Percentiles rank a stretch among this genome's conserved stretches.
phyloP scores from a whole-genome alignment of 2,797 vertebrate species.

The Sebastes vulpes region DNA sequence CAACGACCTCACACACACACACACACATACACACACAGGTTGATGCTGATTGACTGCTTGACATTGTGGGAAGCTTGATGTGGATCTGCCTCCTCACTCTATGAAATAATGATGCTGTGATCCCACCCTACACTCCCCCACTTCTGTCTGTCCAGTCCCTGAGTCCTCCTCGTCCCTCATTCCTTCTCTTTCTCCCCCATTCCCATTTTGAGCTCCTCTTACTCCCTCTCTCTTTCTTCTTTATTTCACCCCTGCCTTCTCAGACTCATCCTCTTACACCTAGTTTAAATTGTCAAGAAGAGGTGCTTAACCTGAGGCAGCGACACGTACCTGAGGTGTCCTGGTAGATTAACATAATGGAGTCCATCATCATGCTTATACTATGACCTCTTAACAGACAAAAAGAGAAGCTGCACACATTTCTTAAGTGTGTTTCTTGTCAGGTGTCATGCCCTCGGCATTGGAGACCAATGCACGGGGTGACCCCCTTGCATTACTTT shows the following conservation, averaged over 20 bases:
- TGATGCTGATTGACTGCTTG: conserved; percentile 60
- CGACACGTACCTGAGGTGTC: too few species aligned
- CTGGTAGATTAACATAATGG: too few species aligned
- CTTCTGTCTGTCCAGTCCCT: neutral
- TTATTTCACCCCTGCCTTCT: neutral
- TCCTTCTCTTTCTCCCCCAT: neutral
- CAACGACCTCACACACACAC: neutral
- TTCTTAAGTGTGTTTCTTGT: neutral
- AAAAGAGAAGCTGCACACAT: neutral
- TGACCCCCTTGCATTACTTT: too few species aligned
- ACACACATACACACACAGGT: neutral
- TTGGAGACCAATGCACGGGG: too few species aligned
- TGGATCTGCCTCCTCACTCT: conserved; percentile 36
- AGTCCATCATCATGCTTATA: neutral
- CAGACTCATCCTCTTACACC: neutral
- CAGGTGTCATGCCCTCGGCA: neutral
- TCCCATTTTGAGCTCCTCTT: neutral
- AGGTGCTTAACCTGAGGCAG: neutral
- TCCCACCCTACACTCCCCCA: neutral
- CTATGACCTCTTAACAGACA: neutral
- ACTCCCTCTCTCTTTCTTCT: neutral
- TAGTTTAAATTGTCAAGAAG: neutral
- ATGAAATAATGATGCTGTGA: conserved; percentile 74
- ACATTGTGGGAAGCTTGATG: conserved; percentile 65
- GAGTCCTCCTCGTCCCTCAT: neutral